Percentiles rank a stretch among this genome's conserved stretches.
These are phyloP conservation scores for Tenthredo notha DNA, from an alignment of 2,888 invertebrate species.

Conservation along the genomic window DNA sequence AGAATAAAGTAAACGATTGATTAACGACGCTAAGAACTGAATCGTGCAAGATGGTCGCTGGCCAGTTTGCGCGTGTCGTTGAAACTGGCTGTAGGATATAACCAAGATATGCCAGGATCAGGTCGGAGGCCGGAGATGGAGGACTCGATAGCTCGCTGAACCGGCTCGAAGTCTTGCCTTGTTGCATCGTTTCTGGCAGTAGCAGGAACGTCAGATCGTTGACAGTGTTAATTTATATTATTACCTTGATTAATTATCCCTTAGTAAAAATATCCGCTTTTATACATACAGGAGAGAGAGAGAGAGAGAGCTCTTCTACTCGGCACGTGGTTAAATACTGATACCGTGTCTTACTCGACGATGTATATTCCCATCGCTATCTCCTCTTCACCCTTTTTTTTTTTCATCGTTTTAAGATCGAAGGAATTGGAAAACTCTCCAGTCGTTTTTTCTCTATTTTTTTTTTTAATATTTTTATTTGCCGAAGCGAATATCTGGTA, in stretches of 20 bases:
- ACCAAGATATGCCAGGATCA: slow-evolving; percentile 44
- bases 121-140: slow-evolving; percentile 50
- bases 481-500: too few species aligned
- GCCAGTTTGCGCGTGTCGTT: slow-evolving; percentile 48
- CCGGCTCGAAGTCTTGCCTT: slow-evolving; percentile 38
- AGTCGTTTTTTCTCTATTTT: too few species aligned
- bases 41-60: slow-evolving; percentile 36
- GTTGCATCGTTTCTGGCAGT: slow-evolving; percentile 56
- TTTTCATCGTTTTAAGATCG: too few species aligned
- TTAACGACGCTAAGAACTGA: slow-evolving; percentile 29
- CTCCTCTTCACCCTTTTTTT: too few species aligned
- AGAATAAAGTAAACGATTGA: slow-evolving; percentile 22
- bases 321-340: not conserved
- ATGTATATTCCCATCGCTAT: not conserved
- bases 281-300: too few species aligned
- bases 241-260: slow-evolving; percentile 66
- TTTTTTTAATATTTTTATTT: too few species aligned
- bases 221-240: slow-evolving; percentile 68
- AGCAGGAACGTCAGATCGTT: slow-evolving; percentile 63
- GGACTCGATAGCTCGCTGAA: slow-evolving; percentile 52
- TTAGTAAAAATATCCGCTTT: not conserved
- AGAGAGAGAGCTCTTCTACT: not conserved
- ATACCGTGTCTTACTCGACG: not conserved
- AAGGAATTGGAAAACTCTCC: too few species aligned
- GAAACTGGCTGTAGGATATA: slow-evolving; percentile 8